A percentile compares a stretch with the other conserved stretches of the same genome.
Conservation (phyloP, 2,888 invertebrate genomes). For the Artemia sinica region DNA sequence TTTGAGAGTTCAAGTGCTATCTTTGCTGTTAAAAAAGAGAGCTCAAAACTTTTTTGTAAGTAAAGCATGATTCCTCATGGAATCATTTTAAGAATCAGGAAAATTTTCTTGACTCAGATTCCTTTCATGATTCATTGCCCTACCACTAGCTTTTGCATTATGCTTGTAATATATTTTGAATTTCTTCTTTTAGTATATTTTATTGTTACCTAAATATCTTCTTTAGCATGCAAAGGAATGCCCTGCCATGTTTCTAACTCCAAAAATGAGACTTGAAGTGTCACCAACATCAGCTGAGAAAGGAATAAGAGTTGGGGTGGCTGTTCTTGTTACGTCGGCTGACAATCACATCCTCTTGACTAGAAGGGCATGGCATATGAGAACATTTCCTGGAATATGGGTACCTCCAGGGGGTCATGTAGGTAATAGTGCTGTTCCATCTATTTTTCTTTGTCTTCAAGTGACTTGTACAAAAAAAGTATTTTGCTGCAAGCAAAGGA, state of each 20-base stretch:
- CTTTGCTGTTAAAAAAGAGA: no score
- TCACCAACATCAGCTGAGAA: conserved; percentile 20
- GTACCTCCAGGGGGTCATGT: conserved; percentile 36
- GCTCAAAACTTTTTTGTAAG: no score
- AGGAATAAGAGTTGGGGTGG: conserved; percentile 30
- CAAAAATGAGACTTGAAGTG: conserved; percentile 13
- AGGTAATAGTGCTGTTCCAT: conserved; percentile 25
- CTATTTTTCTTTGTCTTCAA: neutral
- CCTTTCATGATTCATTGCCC: no score
- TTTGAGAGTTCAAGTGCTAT: no score
- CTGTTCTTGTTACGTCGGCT: conserved; percentile 31
- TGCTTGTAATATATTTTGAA: no score
- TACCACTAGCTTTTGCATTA: no score
- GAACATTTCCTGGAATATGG: conserved; percentile 35
- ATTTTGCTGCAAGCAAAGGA: conserved; percentile 21
- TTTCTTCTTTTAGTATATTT: neutral
- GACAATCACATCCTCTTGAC: conserved; percentile 33
- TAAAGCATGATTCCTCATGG: no score
- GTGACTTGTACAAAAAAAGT: conserved; percentile 4
- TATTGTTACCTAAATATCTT: neutral
- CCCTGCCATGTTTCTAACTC: conserved; percentile 23
- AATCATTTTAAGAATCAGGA: no score
- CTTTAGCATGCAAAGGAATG: conserved; percentile 25
- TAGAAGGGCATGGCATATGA: conserved; percentile 31
- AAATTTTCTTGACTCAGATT: no score